These are phyloP conservation scores for Hydrolagus affinis DNA, from an alignment of 2,113 vertebrate species.

Conservation along the genomic window DNA sequence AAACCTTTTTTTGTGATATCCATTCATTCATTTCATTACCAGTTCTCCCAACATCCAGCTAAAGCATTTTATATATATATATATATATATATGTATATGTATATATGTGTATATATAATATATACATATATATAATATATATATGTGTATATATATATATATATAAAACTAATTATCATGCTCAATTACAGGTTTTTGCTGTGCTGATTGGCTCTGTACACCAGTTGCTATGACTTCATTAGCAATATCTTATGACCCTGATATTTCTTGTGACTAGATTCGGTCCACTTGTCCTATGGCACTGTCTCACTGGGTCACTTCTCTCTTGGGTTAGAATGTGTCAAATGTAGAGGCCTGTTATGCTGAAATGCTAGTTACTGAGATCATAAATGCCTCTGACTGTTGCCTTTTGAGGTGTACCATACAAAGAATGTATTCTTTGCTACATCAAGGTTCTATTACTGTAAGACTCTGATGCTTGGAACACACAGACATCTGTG, in stretches of 20 bases:
- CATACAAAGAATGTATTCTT: slow-evolving; percentile 1
- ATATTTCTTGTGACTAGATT: slow-evolving; percentile 73
- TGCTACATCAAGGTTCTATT: background rate
- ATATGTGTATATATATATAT: slow-evolving; percentile 63
- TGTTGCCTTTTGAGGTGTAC: slow-evolving; percentile 2
- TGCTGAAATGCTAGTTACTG: background rate
- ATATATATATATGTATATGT: slow-evolving; percentile 64
- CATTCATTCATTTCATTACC: slow-evolving; percentile 62
- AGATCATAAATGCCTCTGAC: background rate
- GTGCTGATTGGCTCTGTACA: slow-evolving; percentile 63
- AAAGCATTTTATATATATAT: slow-evolving; percentile 63
- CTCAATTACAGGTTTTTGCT: slow-evolving; percentile 70
- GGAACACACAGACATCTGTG: background rate
- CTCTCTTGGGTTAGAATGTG: slow-evolving; percentile 52
- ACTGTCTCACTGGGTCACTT: slow-evolving; percentile 60
- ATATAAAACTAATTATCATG: slow-evolving; percentile 72
- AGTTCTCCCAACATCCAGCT: slow-evolving; percentile 58
- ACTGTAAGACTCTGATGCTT: background rate
- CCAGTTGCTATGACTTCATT: slow-evolving; percentile 77
- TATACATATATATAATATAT: slow-evolving; percentile 63
- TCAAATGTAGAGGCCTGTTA: slow-evolving; percentile 43
- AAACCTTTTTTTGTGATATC: slow-evolving; percentile 57
- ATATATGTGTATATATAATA: slow-evolving; percentile 59
- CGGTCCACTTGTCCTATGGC: slow-evolving; percentile 63
- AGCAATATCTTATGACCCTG: slow-evolving; percentile 70